phyloP scores from a whole-genome alignment of 2,888 invertebrate species.

The Tiliacea citrago region DNA sequence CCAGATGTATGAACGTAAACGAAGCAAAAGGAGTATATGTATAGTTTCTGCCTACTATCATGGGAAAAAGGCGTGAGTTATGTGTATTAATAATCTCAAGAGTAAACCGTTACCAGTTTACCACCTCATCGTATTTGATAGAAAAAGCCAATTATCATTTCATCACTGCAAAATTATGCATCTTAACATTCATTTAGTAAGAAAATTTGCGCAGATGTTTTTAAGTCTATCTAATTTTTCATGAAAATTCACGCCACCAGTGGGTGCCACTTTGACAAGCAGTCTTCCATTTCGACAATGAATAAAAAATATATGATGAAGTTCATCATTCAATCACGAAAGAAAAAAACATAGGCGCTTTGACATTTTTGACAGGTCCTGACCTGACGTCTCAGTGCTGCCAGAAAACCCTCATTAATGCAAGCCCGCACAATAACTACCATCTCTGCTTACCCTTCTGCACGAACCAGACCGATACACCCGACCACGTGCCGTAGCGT shows the following conservation, averaged over 20 bases:
- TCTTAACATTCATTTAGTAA: not conserved
- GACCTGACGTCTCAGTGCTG: too few species aligned
- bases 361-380: too few species aligned
- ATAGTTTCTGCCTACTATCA: not conserved
- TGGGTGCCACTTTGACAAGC: too few species aligned
- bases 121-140: not conserved
- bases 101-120: not conserved
- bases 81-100: not conserved
- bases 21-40: not conserved
- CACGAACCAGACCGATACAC: not conserved
- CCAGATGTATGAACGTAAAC: not conserved
- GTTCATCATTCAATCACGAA: too few species aligned
- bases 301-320: too few species aligned
- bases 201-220: not conserved
- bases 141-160: not conserved
- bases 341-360: too few species aligned
- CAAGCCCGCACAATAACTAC: not conserved
- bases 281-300: too few species aligned
- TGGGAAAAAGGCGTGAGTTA: not conserved
- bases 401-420: not conserved
- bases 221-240: not conserved
- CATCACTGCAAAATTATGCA: not conserved
- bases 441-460: not conserved
- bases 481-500: constrained; percentile 25
- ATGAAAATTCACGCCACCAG: too few species aligned